Percentiles rank a stretch among this genome's conserved stretches.
These are phyloP conservation scores for Globodera ellingtonae DNA, from an alignment of 1,140 invertebrate genomes.

Conservation along the genomic window DNA sequence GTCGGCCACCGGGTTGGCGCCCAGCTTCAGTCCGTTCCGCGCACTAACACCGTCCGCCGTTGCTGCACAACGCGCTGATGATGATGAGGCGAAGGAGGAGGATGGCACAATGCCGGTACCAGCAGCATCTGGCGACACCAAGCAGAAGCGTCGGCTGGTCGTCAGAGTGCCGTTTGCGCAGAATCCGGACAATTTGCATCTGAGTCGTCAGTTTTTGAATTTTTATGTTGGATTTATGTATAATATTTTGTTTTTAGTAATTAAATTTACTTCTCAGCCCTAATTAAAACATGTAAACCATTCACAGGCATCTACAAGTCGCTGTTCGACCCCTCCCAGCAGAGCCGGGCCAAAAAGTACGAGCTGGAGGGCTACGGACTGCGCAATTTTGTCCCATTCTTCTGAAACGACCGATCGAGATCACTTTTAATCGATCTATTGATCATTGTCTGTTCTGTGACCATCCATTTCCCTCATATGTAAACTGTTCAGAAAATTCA, in stretches of 20 bases:
- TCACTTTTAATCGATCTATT: background rate
- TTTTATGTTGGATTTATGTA: too few relatives aligned
- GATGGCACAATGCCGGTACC: too few relatives aligned
- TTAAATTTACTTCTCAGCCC: too few relatives aligned
- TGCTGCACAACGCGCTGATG: slow-evolving; percentile 13
- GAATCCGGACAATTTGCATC: slow-evolving; percentile 43
- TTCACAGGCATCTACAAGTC: slow-evolving; percentile 45
- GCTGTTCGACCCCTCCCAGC: slow-evolving; percentile 40
- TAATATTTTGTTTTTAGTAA: too few relatives aligned
- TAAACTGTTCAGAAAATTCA: slow-evolving; percentile 4
- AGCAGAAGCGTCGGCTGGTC: slow-evolving; percentile 41
- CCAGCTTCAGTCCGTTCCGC: background rate
- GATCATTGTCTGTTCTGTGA: background rate
- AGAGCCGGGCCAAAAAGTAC: slow-evolving; percentile 35
- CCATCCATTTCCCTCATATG: background rate
- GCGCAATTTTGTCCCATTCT: slow-evolving; percentile 1
- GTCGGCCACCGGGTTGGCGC: background rate
- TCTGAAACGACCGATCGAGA: background rate
- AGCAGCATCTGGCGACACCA: background rate
- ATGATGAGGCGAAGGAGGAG: background rate
- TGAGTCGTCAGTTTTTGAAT: slow-evolving; percentile 16
- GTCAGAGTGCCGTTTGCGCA: slow-evolving; percentile 52
- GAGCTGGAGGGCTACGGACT: slow-evolving; percentile 10
- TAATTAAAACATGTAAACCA: too few relatives aligned
- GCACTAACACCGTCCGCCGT: background rate